Percentiles rank a stretch among this genome's conserved stretches.
Evolutionary conservation across 2,797 vertebrate species (phyloP).

Genomic region (Typhlichthys eigenmanni): DNA sequence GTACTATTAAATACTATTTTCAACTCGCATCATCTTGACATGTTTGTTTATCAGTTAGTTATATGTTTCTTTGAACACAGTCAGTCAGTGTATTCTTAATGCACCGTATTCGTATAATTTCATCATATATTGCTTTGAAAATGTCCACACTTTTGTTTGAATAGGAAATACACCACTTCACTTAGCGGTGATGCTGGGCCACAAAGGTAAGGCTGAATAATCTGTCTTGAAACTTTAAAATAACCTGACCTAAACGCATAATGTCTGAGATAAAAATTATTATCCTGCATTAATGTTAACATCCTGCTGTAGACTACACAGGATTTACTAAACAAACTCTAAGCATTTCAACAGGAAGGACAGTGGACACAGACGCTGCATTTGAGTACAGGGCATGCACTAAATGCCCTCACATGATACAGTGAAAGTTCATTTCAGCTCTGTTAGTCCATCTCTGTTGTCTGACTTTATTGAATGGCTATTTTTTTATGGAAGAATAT

Average conservation of each 20-base stretch:
- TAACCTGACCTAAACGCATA: not conserved
- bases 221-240: not conserved
- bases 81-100: not conserved
- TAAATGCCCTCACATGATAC: conserved; percentile 26
- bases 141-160: conserved; percentile 17
- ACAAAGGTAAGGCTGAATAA: conserved; percentile 85
- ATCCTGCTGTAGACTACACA: not conserved
- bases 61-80: too few species aligned
- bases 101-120: not conserved
- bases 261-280: not conserved
- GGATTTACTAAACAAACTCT: conserved; percentile 18
- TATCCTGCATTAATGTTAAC: not conserved
- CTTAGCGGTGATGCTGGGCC: conserved; percentile 95
- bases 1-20: conserved; percentile 22
- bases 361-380: not conserved
- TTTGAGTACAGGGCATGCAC: conserved; percentile 15
- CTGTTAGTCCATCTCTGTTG: conserved; percentile 2
- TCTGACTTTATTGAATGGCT: not conserved
- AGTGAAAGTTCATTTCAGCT: conserved; percentile 13
- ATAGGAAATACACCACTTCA: conserved; percentile 94
- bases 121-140: not conserved
- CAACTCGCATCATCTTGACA: too few species aligned
- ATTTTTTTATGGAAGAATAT: not conserved
- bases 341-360: conserved; percentile 4
- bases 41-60: not conserved